Conservation (phyloP, 1,140 invertebrate genomes). For the Phortica variegata region DNA sequence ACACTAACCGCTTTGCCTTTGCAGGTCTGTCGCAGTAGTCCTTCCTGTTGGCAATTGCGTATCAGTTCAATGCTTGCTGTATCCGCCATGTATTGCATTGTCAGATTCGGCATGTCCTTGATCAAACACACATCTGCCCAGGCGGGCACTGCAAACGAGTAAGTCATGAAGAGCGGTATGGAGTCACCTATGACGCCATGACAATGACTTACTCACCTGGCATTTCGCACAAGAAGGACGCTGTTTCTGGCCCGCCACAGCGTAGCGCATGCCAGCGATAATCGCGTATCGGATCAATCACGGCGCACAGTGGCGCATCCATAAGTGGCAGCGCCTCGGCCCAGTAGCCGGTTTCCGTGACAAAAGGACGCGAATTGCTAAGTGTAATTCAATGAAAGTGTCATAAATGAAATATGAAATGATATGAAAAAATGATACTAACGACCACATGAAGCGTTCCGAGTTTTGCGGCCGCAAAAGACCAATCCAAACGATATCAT, state of each 20-base stretch:
- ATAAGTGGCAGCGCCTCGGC: conserved; percentile 59
- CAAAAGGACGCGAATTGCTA: conserved; percentile 60
- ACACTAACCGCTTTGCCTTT: conserved; percentile 68
- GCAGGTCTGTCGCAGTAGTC: conserved; percentile 70
- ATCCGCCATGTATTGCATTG: conserved; percentile 70
- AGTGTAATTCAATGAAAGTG: too few species aligned
- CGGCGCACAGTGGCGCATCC: conserved; percentile 65
- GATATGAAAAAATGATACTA: conserved; percentile 52
- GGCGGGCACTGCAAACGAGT: conserved; percentile 61
- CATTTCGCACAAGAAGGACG: conserved; percentile 74
- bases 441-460: conserved; percentile 72
- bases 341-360: conserved; percentile 67
- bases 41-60: conserved; percentile 81
- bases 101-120: conserved; percentile 69
- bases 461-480: conserved; percentile 67
- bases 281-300: conserved; percentile 68
- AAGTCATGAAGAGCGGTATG: not conserved
- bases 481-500: conserved; percentile 72
- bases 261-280: conserved; percentile 70
- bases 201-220: conserved; percentile 64
- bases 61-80: conserved; percentile 81
- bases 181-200: too few species aligned
- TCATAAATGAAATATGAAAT: too few species aligned
- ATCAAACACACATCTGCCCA: conserved; percentile 70
- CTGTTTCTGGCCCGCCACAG: conserved; percentile 71